A percentile compares a stretch with the other conserved stretches of the same genome.
phyloP scores from a whole-genome alignment of 2,797 vertebrate species.

The Periophthalmus magnuspinnatus region DNA sequence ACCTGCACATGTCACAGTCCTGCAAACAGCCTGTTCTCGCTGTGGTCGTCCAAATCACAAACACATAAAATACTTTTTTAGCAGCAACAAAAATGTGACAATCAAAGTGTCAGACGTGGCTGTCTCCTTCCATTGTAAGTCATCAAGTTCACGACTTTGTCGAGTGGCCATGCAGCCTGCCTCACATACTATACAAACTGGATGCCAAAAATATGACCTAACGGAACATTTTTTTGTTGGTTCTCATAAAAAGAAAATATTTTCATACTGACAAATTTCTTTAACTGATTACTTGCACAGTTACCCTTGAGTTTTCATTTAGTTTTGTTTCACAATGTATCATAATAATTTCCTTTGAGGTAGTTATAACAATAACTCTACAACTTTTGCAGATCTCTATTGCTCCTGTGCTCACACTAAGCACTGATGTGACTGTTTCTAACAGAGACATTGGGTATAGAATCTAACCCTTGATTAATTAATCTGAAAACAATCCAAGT shows the following conservation, averaged over 20 bases:
- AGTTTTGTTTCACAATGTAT: too few species aligned
- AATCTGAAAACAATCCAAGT: neutral
- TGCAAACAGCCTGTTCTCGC: slow-evolving; percentile 43
- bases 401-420: too few species aligned
- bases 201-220: neutral
- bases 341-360: too few species aligned
- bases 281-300: neutral
- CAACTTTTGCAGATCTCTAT: neutral
- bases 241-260: neutral
- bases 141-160: slow-evolving; percentile 62
- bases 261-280: neutral
- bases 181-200: slow-evolving; percentile 2
- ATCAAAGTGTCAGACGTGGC: slow-evolving; percentile 55
- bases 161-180: slow-evolving; percentile 16
- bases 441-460: too few species aligned
- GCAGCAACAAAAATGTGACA: slow-evolving; percentile 66
- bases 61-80: slow-evolving; percentile 47
- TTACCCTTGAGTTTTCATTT: too few species aligned
- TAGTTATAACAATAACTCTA: neutral
- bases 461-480: too few species aligned
- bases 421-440: too few species aligned
- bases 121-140: slow-evolving; percentile 59
- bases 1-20: slow-evolving; percentile 43
- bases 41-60: slow-evolving; percentile 20
- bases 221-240: neutral